These are phyloP conservation scores for Glaucomys volans DNA, from an alignment of 2,113 vertebrate species.

Conservation along the genomic window DNA sequence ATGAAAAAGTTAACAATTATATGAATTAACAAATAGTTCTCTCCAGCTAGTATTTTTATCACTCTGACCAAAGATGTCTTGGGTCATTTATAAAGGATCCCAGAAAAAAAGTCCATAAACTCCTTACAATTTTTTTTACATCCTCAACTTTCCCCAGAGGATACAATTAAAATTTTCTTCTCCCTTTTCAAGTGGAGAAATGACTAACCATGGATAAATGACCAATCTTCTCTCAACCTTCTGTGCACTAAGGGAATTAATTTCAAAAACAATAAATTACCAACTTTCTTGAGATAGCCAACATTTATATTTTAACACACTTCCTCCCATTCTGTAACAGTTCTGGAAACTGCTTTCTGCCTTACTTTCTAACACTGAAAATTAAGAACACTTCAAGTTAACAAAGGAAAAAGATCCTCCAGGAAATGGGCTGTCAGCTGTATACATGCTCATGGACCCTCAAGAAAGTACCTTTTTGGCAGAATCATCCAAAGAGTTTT, in stretches of 20 bases:
- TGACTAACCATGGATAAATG: neutral
- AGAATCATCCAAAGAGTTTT: conserved; percentile 97
- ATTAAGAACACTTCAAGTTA: neutral
- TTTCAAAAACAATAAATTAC: conserved; percentile 19
- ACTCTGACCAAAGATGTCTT: neutral
- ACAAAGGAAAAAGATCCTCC: conserved; percentile 23
- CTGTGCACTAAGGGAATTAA: conserved; percentile 34
- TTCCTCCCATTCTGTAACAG: neutral
- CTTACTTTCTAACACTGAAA: conserved; percentile 54
- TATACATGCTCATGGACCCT: neutral
- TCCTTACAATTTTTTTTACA: neutral
- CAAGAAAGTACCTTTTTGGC: conserved; percentile 93
- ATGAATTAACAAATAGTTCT: neutral
- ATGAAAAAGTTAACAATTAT: conserved; percentile 46
- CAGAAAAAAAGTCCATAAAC: conserved; percentile 8
- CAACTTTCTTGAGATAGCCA: conserved; percentile 20
- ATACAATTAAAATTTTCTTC: conserved; percentile 17
- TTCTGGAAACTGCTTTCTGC: conserved; percentile 38
- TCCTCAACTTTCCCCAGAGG: neutral
- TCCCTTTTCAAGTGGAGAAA: conserved; percentile 47
- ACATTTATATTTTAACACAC: conserved; percentile 36
- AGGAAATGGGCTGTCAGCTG: neutral
- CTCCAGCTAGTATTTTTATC: conserved; percentile 15
- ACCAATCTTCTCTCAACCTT: neutral
- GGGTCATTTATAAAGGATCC: neutral